These are phyloP conservation scores for Osmerus mordax DNA, from an alignment of 2,113 vertebrate species.

Conservation along the genomic window DNA sequence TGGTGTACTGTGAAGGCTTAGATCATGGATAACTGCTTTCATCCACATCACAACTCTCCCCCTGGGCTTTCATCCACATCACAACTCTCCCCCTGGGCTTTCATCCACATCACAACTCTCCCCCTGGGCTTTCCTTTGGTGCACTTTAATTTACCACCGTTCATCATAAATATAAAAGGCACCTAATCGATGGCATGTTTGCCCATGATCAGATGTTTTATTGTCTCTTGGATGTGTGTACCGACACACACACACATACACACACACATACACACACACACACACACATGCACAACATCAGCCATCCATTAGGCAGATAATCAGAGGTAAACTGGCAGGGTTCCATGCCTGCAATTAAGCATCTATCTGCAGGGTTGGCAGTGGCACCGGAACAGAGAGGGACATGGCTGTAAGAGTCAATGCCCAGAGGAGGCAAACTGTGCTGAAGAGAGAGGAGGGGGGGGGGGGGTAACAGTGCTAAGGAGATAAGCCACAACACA, in stretches of 20 bases:
- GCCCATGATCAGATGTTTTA: background rate
- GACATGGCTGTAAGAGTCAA: background rate
- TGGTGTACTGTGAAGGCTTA: no score
- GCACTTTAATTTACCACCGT: no score
- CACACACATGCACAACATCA: background rate
- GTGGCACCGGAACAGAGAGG: slow-evolving; percentile 12
- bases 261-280: background rate
- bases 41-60: no score
- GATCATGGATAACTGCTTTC: no score
- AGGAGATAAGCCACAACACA: background rate
- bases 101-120: no score
- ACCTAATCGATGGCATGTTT: no score
- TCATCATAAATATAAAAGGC: no score
- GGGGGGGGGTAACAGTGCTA: background rate
- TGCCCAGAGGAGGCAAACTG: no score
- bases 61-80: no score
- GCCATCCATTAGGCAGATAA: slow-evolving; percentile 6
- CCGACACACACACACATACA: background rate
- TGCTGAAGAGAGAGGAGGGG: background rate
- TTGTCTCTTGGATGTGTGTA: background rate
- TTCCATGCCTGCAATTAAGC: slow-evolving; percentile 37
- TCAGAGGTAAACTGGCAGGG: slow-evolving; percentile 27
- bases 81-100: no score
- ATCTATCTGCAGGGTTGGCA: slow-evolving; percentile 28
- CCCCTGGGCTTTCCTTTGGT: no score